Evolutionary conservation across 2,113 vertebrate genomes (phyloP), one percentile per base, ranked within the genome.

Genomic region (Tympanuchus pallidicinctus): DNA sequence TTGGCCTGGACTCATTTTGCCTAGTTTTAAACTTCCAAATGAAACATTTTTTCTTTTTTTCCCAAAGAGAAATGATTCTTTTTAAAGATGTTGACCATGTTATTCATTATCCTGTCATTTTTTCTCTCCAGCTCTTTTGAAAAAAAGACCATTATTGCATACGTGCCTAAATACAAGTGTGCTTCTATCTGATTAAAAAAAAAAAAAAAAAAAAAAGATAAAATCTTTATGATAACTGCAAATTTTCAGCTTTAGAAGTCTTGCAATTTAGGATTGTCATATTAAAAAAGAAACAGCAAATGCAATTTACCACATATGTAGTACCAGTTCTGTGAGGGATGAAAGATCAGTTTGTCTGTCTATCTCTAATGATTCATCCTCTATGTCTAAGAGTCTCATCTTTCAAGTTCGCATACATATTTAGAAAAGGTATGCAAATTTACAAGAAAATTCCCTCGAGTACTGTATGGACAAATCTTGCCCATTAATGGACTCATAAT

Each of bases 401-500:
- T 90, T 96, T 92, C 96, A 90, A 88, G 71, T 93, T 94, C 5
- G 0, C 90, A 93, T 82, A 67, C 78, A 63, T 93, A 90, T 90
- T 92, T 95, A 94, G 89, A 76, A 89, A 94, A 94, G 92, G 32
- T 88, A 95, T 91, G 91, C 72, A 95, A 92, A 95, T 96, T 92
- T 91, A 60, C 89, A 78, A 88, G 79, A 97, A 94, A 90, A 93
- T 92, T 95, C 96, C 86, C 93, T 78, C 69, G 93, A 90, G 93
- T 92, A 96, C 90, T 93, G 56, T 90, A 92, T 78, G 96, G 94
- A 96, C 93, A 94, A 91, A 91, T 92, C 88, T 94, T 93, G 70
- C 73, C 95, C 82, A 95, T 96, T 94, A 94, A 95, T 95, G 95
- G 85, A 80, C 89, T 92, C 88, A 75, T 95, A 95, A 95, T 95